Conservation (phyloP, 2,113 vertebrate species). For the Sus scrofa region DNA sequence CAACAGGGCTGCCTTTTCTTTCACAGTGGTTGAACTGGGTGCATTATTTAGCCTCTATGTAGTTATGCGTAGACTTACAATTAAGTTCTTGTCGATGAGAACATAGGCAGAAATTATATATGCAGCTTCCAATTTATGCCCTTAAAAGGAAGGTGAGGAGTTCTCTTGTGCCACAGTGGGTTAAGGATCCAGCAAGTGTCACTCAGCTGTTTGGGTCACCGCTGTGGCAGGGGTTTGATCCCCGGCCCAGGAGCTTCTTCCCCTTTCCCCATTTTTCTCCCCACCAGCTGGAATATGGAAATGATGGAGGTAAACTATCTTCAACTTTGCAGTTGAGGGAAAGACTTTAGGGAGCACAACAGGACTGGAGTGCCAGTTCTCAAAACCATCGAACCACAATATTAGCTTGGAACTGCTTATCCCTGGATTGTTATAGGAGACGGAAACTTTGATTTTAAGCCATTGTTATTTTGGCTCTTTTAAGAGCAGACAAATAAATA, state of each 20-base stretch:
- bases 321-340: background rate
- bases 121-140: background rate
- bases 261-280: background rate
- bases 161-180: too few species aligned
- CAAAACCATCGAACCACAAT: background rate
- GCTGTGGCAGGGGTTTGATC: too few species aligned
- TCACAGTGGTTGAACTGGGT: background rate
- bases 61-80: background rate
- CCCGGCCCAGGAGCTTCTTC: background rate
- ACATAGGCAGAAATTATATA: background rate
- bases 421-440: background rate
- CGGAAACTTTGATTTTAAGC: background rate
- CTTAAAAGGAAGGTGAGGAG: background rate
- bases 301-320: background rate
- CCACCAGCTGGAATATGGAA: background rate
- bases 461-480: slow-evolving; percentile 4
- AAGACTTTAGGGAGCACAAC: background rate
- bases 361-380: background rate
- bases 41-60: background rate
- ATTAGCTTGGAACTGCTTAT: background rate
- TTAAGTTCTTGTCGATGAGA: slow-evolving; percentile 7
- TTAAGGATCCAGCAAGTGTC: too few species aligned
- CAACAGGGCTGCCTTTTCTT: background rate
- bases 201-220: too few species aligned
- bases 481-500: background rate